phyloP scores from a whole-genome alignment of 2,113 vertebrate genomes.

The Motacilla tschutschensis region DNA sequence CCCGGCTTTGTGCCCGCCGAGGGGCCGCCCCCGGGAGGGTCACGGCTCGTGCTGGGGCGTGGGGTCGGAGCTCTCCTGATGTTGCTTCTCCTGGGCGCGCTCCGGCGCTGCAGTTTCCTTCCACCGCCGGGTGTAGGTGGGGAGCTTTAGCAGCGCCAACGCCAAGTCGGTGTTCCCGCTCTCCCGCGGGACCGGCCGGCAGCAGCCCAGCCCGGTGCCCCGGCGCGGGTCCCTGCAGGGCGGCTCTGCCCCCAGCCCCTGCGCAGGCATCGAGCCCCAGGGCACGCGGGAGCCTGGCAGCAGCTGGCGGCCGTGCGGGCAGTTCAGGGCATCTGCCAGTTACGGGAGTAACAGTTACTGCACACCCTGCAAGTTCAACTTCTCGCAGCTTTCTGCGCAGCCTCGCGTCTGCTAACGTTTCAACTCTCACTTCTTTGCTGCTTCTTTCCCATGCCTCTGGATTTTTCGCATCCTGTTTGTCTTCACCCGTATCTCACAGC shows the following conservation, averaged over 20 bases:
- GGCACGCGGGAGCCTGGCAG: background rate
- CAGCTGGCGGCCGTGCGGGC: accelerated
- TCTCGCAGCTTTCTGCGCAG: background rate
- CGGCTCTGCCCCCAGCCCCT: accelerated
- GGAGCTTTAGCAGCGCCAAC: background rate
- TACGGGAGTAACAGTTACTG: background rate
- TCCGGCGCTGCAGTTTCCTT: accelerated
- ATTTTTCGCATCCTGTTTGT: background rate
- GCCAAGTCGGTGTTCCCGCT: accelerated
- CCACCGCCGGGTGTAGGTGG: accelerated
- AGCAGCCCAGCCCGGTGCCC: background rate
- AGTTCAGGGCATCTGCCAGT: accelerated
- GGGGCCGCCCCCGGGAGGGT: constrained; percentile 32
- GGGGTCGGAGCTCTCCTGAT: accelerated
- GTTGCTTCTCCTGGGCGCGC: accelerated
- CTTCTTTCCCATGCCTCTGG: background rate
- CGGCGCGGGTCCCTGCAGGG: background rate
- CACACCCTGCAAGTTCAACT: background rate
- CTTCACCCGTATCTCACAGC: background rate
- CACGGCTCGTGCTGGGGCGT: background rate
- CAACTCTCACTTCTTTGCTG: background rate
- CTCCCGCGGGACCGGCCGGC: background rate
- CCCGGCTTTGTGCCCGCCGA: background rate
- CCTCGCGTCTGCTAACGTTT: background rate
- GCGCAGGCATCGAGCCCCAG: background rate